A percentile compares a stretch with the other conserved stretches of the same genome.
These are phyloP conservation scores for Meloidogyne floridensis DNA, from an alignment of 1,140 invertebrate species.

Conservation along the genomic window DNA sequence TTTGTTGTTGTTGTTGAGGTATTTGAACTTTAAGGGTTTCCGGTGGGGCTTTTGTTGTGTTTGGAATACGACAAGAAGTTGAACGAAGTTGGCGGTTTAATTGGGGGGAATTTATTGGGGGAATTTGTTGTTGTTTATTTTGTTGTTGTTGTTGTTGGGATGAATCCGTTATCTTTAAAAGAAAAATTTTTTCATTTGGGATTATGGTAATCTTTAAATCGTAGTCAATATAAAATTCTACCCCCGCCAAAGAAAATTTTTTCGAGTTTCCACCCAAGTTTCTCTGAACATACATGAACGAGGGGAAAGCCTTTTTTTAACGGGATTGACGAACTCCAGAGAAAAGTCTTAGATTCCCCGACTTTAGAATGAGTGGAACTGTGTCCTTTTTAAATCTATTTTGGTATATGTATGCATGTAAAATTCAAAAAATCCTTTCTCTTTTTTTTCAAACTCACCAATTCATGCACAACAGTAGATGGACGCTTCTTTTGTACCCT, in stretches of 20 bases:
- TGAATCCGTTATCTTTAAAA: slow-evolving; percentile 15
- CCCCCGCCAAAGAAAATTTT: too few relatives aligned
- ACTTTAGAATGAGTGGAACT: too few relatives aligned
- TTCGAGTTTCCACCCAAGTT: too few relatives aligned
- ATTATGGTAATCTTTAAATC: background rate
- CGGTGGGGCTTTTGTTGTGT: slow-evolving; percentile 18
- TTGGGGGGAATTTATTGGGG: slow-evolving; percentile 17
- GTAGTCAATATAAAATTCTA: too few relatives aligned
- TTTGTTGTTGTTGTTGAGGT: slow-evolving; percentile 14
- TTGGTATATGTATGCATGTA: too few relatives aligned
- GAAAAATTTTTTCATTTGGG: background rate
- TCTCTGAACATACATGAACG: too few relatives aligned
- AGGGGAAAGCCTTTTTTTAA: too few relatives aligned
- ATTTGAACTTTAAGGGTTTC: slow-evolving; percentile 39
- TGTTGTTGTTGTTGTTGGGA: background rate
- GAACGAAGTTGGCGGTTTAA: slow-evolving; percentile 21
- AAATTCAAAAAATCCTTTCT: background rate
- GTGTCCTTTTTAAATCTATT: too few relatives aligned
- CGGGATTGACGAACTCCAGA: too few relatives aligned
- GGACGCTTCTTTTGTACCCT: slow-evolving; percentile 35
- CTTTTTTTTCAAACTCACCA: slow-evolving; percentile 12
- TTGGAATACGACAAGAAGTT: slow-evolving; percentile 30
- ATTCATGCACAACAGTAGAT: slow-evolving; percentile 39
- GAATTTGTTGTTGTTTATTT: background rate
- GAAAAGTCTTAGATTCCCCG: too few relatives aligned